phyloP scores from a whole-genome alignment of 53 echinoderm and acorn worm genomes.

The Mesocentrotus franciscanus region DNA sequence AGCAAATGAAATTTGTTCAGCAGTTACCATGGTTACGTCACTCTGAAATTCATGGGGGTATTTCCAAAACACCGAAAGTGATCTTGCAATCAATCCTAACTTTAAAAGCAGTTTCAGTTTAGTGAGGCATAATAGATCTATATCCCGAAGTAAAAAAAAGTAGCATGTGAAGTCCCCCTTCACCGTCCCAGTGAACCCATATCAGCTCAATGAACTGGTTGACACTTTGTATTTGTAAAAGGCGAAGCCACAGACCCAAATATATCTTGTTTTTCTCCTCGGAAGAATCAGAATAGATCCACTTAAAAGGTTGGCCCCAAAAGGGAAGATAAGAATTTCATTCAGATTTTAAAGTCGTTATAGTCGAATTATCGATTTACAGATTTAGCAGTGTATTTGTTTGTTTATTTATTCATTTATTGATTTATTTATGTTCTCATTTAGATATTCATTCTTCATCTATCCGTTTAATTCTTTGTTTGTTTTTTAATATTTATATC shows the following conservation, averaged over 20 bases:
- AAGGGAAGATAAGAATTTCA: not conserved
- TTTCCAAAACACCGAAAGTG: not conserved
- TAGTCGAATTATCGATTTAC: not conserved
- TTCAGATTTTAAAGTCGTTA: not conserved
- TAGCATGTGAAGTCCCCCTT: not conserved
- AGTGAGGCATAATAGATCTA: not conserved
- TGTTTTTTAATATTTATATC: too few relatives aligned
- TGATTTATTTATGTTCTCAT: too few relatives aligned
- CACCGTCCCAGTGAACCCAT: not conserved
- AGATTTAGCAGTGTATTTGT: too few relatives aligned
- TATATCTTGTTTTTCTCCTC: not conserved
- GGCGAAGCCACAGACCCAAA: not conserved
- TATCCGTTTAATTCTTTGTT: too few relatives aligned
- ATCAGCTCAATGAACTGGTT: not conserved
- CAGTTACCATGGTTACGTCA: not conserved
- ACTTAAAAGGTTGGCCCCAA: not conserved
- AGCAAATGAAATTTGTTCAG: not conserved
- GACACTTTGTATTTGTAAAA: not conserved
- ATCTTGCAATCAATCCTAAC: not conserved
- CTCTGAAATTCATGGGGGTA: not conserved
- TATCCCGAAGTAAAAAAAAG: too few relatives aligned
- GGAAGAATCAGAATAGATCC: not conserved
- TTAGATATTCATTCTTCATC: too few relatives aligned
- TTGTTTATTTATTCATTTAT: too few relatives aligned
- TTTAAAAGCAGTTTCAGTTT: not conserved